Percentiles rank a stretch among this genome's conserved stretches.
phyloP scores from a whole-genome alignment of 1,140 invertebrate species.

The Popillia japonica region DNA sequence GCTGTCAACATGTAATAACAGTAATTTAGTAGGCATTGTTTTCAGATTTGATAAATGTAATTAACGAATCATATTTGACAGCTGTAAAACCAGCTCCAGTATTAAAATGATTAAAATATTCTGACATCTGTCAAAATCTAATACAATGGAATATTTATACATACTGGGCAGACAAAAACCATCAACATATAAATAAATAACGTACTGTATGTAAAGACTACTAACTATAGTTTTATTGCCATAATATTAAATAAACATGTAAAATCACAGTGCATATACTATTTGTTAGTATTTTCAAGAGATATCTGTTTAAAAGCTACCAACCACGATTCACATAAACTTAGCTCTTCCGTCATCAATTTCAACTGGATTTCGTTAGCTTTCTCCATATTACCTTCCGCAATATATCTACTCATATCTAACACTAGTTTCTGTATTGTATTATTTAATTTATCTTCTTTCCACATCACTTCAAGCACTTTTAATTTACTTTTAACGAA shows the following conservation, averaged over 20 bases:
- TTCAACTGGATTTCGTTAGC: slow-evolving; percentile 22
- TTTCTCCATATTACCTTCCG: slow-evolving; percentile 3
- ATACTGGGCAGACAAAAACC: too few species aligned
- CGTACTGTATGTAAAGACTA: too few species aligned
- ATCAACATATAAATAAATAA: neutral
- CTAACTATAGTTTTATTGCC: slow-evolving; percentile 1
- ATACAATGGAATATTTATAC: too few species aligned
- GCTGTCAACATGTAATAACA: too few species aligned
- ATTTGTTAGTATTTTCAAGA: neutral
- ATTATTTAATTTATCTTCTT: neutral
- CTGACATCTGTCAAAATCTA: too few species aligned
- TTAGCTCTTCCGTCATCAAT: slow-evolving; percentile 11
- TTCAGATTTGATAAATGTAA: too few species aligned
- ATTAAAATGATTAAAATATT: too few species aligned
- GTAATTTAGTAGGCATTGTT: too few species aligned
- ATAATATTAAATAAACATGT: neutral
- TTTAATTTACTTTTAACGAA: neutral
- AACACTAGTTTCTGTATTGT: neutral
- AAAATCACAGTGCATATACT: neutral
- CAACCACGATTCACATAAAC: slow-evolving; percentile 18
- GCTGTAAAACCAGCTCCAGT: too few species aligned
- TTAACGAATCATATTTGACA: too few species aligned
- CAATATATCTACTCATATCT: slow-evolving; percentile 6
- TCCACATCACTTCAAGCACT: slow-evolving; percentile 24
- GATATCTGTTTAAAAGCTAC: neutral